Evolutionary conservation across 2,797 vertebrate genomes (phyloP).

Genomic region (Centropyge bicolor): DNA sequence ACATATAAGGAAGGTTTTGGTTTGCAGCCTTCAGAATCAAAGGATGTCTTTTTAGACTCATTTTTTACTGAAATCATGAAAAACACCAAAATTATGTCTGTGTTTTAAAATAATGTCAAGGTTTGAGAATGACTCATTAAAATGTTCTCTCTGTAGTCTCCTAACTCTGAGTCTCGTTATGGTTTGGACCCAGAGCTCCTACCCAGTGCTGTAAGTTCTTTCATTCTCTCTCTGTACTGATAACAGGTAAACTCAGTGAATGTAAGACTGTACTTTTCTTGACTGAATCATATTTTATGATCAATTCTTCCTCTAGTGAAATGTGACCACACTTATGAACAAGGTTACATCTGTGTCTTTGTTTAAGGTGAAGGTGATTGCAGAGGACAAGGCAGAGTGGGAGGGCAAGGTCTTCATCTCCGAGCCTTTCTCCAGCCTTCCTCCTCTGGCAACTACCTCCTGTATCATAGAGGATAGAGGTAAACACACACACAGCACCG

Average conservation of each 20-base stretch:
- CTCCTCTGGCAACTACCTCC: slow-evolving; percentile 85
- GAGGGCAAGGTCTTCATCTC: slow-evolving; percentile 82
- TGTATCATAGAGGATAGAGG: slow-evolving; percentile 83
- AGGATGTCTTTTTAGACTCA: not conserved
- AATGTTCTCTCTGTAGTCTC: slow-evolving; percentile 59
- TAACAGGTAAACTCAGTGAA: not conserved
- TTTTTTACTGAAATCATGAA: not conserved
- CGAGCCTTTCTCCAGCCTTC: slow-evolving; percentile 77
- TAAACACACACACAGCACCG: slow-evolving; percentile 43
- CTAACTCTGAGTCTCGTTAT: slow-evolving; percentile 82
- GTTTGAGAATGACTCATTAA: not conserved
- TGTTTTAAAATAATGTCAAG: not conserved
- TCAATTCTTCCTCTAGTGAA: not conserved
- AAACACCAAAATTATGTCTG: not conserved
- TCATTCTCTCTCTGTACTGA: not conserved
- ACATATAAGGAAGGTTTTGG: not conserved
- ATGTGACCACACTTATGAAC: not conserved
- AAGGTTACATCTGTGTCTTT: not conserved
- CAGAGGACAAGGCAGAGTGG: slow-evolving; percentile 84
- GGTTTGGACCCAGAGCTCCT: slow-evolving; percentile 85
- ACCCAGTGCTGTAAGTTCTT: slow-evolving; percentile 82
- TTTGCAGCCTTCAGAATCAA: not conserved
- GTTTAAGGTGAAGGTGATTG: slow-evolving; percentile 84
- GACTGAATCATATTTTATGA: not conserved
- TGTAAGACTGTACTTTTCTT: not conserved